Conservation (phyloP, 2,113 vertebrate genomes). For the Galemys pyrenaicus region DNA sequence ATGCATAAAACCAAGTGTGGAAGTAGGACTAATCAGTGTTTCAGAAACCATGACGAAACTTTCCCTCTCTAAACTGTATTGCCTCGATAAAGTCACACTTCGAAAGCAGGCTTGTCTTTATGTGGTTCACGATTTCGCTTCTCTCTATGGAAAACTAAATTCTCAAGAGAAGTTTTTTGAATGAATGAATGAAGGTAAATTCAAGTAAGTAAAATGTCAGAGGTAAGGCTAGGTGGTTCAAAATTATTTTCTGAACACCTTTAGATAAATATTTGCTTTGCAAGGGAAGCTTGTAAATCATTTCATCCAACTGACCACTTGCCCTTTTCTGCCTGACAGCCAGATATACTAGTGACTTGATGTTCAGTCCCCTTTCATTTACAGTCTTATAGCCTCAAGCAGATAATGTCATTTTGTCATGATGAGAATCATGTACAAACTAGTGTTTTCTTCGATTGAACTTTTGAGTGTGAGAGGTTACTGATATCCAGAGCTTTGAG, state of each 20-base stretch:
- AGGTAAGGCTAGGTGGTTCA: neutral
- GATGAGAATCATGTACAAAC: constrained; percentile 55
- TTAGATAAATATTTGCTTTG: constrained; percentile 48
- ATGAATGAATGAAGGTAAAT: neutral
- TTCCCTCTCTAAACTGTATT: neutral
- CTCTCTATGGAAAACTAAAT: neutral
- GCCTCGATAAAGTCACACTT: neutral
- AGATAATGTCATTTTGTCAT: constrained; percentile 54
- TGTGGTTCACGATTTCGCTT: neutral
- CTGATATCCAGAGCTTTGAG: constrained; percentile 32
- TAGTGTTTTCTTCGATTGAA: constrained; percentile 49
- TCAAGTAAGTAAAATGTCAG: neutral
- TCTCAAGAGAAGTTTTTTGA: neutral
- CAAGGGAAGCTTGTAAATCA: constrained; percentile 23
- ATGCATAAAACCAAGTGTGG: neutral
- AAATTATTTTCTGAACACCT: constrained; percentile 16
- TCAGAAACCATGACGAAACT: neutral
- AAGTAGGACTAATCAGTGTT: neutral
- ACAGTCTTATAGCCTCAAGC: neutral
- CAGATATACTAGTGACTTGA: neutral
- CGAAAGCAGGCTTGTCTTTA: neutral
- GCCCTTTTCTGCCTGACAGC: constrained; percentile 19
- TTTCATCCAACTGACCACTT: constrained; percentile 49
- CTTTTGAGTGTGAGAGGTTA: constrained; percentile 60
- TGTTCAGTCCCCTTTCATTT: neutral